Percentiles rank a stretch among this genome's conserved stretches.
These are phyloP conservation scores for Philereme transversata DNA, from an alignment of 2,888 invertebrate species.

Conservation along the genomic window DNA sequence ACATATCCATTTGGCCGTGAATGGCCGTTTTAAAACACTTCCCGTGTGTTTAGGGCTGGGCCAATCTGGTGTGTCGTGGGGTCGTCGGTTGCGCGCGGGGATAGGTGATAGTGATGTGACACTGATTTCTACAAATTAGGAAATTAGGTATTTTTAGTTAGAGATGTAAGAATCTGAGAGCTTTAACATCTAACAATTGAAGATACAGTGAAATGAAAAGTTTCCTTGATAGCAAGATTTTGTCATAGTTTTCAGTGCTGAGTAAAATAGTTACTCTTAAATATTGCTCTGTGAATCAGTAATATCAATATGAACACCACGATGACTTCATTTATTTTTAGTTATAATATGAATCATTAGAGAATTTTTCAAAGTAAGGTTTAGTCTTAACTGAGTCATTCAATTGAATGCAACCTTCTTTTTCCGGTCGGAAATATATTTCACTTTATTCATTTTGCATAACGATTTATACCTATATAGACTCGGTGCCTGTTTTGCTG, in stretches of 20 bases:
- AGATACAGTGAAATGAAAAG: background rate
- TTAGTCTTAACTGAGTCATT: slow-evolving; percentile 31
- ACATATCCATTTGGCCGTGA: slow-evolving; percentile 55
- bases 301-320: slow-evolving; percentile 13
- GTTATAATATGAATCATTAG: slow-evolving; percentile 29
- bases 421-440: slow-evolving; percentile 26
- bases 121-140: background rate
- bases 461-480: too few species aligned
- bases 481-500: too few species aligned
- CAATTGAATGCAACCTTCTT: slow-evolving; percentile 27
- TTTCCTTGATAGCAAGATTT: background rate
- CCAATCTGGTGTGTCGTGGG: slow-evolving; percentile 42
- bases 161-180: too few species aligned
- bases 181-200: too few species aligned
- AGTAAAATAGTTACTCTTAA: background rate
- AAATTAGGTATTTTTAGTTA: background rate
- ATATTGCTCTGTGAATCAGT: slow-evolving; percentile 1
- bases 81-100: slow-evolving; percentile 29
- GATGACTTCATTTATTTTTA: slow-evolving; percentile 12
- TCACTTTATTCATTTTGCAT: slow-evolving; percentile 16
- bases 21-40: slow-evolving; percentile 69
- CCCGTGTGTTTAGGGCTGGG: slow-evolving; percentile 63
- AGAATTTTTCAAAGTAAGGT: slow-evolving; percentile 23
- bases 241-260: background rate
- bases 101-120: slow-evolving; percentile 20